These are phyloP conservation scores for Neogobius melanostomus DNA, from an alignment of 2,113 vertebrate genomes.

Conservation along the genomic window DNA sequence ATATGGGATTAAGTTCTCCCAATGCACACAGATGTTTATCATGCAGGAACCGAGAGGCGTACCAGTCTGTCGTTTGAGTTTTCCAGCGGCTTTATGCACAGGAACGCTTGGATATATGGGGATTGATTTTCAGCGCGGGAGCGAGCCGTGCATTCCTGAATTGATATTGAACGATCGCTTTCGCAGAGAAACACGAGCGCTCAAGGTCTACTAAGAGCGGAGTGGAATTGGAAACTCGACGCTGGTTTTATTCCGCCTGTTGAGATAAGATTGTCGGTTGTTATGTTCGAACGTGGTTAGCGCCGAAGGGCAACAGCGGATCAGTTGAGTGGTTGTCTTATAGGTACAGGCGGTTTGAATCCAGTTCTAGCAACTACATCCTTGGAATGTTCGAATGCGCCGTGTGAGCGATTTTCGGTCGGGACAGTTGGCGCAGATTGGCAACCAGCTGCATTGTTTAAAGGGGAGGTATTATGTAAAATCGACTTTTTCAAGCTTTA, in stretches of 20 bases:
- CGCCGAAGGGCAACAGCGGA: too few species aligned
- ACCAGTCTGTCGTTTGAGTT: conserved; percentile 25
- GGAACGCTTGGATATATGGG: neutral
- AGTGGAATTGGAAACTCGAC: neutral
- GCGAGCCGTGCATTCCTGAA: neutral
- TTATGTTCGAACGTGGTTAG: neutral
- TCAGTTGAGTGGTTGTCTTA: too few species aligned
- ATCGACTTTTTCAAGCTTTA: too few species aligned
- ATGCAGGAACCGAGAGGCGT: conserved; percentile 44
- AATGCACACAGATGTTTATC: conserved; percentile 51
- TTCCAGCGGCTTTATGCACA: neutral
- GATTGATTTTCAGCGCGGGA: neutral
- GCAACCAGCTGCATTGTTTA: too few species aligned
- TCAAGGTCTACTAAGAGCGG: neutral
- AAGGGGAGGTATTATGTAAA: too few species aligned
- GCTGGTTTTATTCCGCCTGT: neutral
- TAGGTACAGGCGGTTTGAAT: too few species aligned
- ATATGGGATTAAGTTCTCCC: conserved; percentile 53
- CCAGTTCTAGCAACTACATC: too few species aligned
- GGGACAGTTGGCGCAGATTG: too few species aligned
- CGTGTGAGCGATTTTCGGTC: too few species aligned
- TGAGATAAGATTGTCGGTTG: neutral
- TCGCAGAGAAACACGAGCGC: neutral
- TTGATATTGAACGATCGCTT: conserved; percentile 8
- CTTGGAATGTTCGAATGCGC: too few species aligned